Conservation (phyloP, 1,140 invertebrate genomes). For the Varroa destructor region DNA sequence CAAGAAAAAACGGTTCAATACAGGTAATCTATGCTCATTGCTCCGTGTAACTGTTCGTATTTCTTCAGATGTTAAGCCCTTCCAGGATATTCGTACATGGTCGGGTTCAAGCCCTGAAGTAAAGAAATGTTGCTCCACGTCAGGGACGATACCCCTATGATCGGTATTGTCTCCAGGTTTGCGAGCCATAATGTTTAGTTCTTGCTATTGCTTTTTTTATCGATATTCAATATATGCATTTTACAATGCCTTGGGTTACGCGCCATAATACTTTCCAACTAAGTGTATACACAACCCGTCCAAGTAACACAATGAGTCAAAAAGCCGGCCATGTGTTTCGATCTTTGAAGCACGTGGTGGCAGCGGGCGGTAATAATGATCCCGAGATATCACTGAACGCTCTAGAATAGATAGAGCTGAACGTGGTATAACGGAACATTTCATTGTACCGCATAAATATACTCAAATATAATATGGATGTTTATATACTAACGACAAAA, state of each 20-base stretch:
- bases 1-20: too few relatives aligned
- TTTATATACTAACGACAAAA: too few relatives aligned
- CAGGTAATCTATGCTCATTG: too few relatives aligned
- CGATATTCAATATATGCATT: too few relatives aligned
- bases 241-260: too few relatives aligned
- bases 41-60: background rate
- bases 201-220: too few relatives aligned
- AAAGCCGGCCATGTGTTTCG: conserved; percentile 25
- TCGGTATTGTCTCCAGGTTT: conserved; percentile 20
- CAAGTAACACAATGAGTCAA: conserved; percentile 19
- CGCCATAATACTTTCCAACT: too few relatives aligned
- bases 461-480: too few relatives aligned
- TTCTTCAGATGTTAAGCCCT: conserved; percentile 26
- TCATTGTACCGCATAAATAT: too few relatives aligned
- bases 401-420: too few relatives aligned
- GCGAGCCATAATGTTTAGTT: background rate
- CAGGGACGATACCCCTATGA: conserved; percentile 3
- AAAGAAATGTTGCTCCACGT: conserved; percentile 3
- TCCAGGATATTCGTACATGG: background rate
- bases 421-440: too few relatives aligned
- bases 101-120: conserved; percentile 26
- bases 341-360: conserved; percentile 11
- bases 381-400: background rate
- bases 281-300: background rate
- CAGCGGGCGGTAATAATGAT: conserved; percentile 12